Evolutionary conservation across 2,797 vertebrate genomes (phyloP).

Genomic region (Sebastes taczanowskii): DNA sequence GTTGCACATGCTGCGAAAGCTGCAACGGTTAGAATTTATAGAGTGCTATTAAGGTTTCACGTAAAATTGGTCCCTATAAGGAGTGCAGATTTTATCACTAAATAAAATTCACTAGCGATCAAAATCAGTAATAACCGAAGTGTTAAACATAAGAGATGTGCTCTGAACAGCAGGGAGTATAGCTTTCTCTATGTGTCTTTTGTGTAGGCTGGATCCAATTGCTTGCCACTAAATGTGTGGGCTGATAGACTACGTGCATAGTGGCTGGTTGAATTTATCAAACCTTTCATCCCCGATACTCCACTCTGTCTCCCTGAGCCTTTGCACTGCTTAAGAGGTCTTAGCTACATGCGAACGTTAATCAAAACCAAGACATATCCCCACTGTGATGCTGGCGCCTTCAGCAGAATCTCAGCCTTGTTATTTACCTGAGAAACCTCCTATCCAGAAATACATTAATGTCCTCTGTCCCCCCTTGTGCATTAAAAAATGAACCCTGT

Average conservation of each 20-base stretch:
- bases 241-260: slow-evolving; percentile 30
- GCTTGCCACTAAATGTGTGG: slow-evolving; percentile 32
- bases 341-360: slow-evolving; percentile 43
- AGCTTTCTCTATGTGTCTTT: not conserved
- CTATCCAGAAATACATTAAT: slow-evolving; percentile 11
- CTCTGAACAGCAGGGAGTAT: not conserved
- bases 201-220: slow-evolving; percentile 14
- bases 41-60: slow-evolving; percentile 6
- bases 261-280: slow-evolving; percentile 54
- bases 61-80: slow-evolving; percentile 3
- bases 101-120: slow-evolving; percentile 7
- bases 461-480: not conserved
- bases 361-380: slow-evolving; percentile 63
- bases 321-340: slow-evolving; percentile 49
- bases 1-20: slow-evolving; percentile 51
- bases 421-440: slow-evolving; percentile 48
- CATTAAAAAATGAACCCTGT: not conserved
- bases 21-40: slow-evolving; percentile 25
- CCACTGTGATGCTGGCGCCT: slow-evolving; percentile 21
- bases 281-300: slow-evolving; percentile 44
- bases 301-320: slow-evolving; percentile 29
- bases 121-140: not conserved
- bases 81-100: slow-evolving; percentile 23
- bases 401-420: slow-evolving; percentile 16
- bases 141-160: not conserved